Conservation (phyloP, 2,888 invertebrate species). For the Morinoia aosen region DNA sequence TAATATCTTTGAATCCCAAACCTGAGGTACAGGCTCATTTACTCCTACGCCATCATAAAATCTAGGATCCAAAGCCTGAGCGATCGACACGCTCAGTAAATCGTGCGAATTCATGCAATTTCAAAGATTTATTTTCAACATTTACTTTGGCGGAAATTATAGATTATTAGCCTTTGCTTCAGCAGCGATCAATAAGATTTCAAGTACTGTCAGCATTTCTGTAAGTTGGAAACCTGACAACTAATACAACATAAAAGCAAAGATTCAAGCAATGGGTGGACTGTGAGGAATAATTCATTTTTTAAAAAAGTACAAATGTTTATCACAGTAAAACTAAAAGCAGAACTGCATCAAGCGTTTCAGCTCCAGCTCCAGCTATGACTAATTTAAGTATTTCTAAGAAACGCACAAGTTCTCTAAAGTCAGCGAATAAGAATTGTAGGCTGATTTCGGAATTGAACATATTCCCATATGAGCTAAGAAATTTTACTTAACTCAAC, state of each 20-base stretch:
- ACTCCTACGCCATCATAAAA: background rate
- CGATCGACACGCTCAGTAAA: background rate
- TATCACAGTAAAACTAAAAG: background rate
- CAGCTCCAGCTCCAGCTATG: too few relatives aligned
- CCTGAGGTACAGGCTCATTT: too few relatives aligned
- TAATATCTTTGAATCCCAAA: too few relatives aligned
- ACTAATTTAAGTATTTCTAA: too few relatives aligned
- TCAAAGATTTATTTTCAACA: background rate
- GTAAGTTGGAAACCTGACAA: background rate
- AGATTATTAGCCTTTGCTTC: background rate
- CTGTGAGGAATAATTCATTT: background rate
- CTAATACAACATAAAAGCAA: background rate
- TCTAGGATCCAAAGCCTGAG: background rate
- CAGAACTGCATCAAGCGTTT: too few relatives aligned
- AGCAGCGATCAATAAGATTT: background rate
- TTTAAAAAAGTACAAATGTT: background rate
- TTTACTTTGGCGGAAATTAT: background rate
- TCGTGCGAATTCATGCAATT: background rate
- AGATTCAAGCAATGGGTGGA: background rate
- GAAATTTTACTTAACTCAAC: too few relatives aligned
- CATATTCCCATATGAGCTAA: too few relatives aligned
- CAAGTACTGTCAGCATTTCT: background rate
- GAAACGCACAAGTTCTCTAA: too few relatives aligned
- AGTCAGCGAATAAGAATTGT: too few relatives aligned
- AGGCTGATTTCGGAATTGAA: too few relatives aligned